Conservation (phyloP, 1,140 invertebrate species). For the Lordiphosa stackelbergi region DNA sequence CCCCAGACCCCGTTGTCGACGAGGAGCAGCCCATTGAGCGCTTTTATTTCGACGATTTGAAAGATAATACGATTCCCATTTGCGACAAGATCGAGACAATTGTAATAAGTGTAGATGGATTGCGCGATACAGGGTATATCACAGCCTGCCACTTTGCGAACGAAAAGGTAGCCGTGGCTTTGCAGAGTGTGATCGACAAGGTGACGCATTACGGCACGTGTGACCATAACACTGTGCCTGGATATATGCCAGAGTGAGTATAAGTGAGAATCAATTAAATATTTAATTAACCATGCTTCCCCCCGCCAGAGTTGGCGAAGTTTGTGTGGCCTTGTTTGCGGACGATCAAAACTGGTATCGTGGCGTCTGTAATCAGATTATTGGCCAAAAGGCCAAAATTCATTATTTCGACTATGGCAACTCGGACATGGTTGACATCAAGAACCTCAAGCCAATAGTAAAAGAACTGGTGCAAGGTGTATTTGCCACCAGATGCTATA, state of each 20-base stretch:
- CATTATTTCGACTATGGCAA: slow-evolving; percentile 50
- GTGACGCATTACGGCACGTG: slow-evolving; percentile 6
- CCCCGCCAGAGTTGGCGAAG: slow-evolving; percentile 35
- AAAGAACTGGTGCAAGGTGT: background rate
- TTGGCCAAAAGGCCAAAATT: slow-evolving; percentile 16
- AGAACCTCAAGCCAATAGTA: slow-evolving; percentile 37
- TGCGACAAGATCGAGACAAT: slow-evolving; percentile 18
- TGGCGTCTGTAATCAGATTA: slow-evolving; percentile 28
- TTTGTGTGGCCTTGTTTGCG: slow-evolving; percentile 30
- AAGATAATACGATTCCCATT: slow-evolving; percentile 17
- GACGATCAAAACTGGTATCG: slow-evolving; percentile 53
- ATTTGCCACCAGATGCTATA: slow-evolving; percentile 46
- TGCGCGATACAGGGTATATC: slow-evolving; percentile 24
- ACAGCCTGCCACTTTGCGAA: slow-evolving; percentile 29
- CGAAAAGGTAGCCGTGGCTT: slow-evolving; percentile 10
- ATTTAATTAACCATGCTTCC: no score
- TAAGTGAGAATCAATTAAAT: background rate
- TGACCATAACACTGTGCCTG: background rate
- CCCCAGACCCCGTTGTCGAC: background rate
- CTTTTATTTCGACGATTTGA: slow-evolving; percentile 20
- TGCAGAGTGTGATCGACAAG: slow-evolving; percentile 10
- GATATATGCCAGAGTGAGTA: slow-evolving; percentile 39
- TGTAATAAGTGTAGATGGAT: background rate
- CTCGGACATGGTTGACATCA: slow-evolving; percentile 18
- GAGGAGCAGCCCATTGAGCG: slow-evolving; percentile 9